Evolutionary conservation across 2,113 vertebrate genomes (phyloP), one percentile per base, ranked within the genome.

Genomic region (Heterochromis multidens): DNA sequence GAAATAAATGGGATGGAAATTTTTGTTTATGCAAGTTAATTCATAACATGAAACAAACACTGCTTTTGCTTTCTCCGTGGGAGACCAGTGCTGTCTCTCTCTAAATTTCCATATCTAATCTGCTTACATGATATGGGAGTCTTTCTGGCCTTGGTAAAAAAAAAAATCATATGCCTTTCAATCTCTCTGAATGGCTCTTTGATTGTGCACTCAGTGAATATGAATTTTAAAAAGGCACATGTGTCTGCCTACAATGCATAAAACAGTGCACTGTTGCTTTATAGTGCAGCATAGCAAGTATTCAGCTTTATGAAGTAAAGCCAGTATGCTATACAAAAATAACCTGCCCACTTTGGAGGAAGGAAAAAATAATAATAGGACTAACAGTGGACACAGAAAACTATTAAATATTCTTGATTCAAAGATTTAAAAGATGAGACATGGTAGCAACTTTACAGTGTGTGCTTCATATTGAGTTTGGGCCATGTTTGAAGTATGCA

Each of bases 31-130:
- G 89, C 80, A 88, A 84, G 77, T 83, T 25, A 43, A 81, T 81
- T 85, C 58, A 79, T 84, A 67, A 88, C 31, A 74, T 7, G 46
- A 59, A 89, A 85, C 79, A 62, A 31, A 43, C 46, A 43, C 19
- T 35, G 54, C 16, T 56, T 16, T 62, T 77, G 79, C 77, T 82
- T 85, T 85, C 54, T 91, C 70, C 79, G 57, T 70, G 25, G 90
- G 72, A 86, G 65, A 89, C 76, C 70, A 85, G 79, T 67, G 7
- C 52, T 12, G 27, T 86, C 83, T 89, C 77, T 65, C 62, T 80
- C 37, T 77, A 67, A 63, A 94, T 92, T 88, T 89, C 89, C 89
- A 89, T 87, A 91, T 87, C 76, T 91, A 92, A 94, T 94, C 90
- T 91, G 61, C 27, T 92, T 88, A 86, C 79, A 88, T 87, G 65